Percentiles rank a stretch among this genome's conserved stretches.
Conservation (phyloP, 2,888 invertebrate species). For the Alviniconcha strummeri region DNA sequence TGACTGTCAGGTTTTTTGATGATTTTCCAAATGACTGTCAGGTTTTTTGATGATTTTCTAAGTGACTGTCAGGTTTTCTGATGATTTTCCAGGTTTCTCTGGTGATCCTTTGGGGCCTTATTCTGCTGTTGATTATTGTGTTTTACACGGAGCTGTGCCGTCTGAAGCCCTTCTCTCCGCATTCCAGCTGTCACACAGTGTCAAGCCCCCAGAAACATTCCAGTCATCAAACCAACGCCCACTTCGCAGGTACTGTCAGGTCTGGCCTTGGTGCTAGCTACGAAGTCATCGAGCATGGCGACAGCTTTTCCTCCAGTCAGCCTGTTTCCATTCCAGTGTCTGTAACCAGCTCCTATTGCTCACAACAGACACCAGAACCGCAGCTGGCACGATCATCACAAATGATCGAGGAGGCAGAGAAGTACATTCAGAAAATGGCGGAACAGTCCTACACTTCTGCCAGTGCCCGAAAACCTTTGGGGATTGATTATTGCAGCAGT, state of each 20-base stretch:
- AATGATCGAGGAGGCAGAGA: slow-evolving; percentile 30
- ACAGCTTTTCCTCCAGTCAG: neutral
- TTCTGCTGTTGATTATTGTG: neutral
- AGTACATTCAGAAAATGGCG: slow-evolving; percentile 20
- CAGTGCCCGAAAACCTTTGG: neutral
- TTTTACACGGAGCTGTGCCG: slow-evolving; percentile 20
- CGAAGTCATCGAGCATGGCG: neutral
- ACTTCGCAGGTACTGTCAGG: neutral
- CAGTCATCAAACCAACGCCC: neutral
- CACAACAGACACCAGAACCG: neutral
- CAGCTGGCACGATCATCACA: slow-evolving; percentile 15
- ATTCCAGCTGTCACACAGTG: neutral
- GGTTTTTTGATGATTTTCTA: too few relatives aligned
- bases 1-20: too few relatives aligned
- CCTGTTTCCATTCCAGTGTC: slow-evolving; percentile 10
- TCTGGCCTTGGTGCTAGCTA: neutral
- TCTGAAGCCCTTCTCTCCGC: slow-evolving; percentile 2
- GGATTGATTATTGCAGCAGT: neutral
- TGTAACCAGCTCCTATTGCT: neutral
- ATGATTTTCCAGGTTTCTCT: slow-evolving; percentile 15
- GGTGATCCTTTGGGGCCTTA: neutral
- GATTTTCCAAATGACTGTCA: too few relatives aligned
- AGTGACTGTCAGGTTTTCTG: too few relatives aligned
- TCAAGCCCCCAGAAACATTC: neutral
- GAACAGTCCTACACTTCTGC: neutral